Evolutionary conservation across 2,113 vertebrate species (phyloP).

Genomic region (Coracopsis vasa): DNA sequence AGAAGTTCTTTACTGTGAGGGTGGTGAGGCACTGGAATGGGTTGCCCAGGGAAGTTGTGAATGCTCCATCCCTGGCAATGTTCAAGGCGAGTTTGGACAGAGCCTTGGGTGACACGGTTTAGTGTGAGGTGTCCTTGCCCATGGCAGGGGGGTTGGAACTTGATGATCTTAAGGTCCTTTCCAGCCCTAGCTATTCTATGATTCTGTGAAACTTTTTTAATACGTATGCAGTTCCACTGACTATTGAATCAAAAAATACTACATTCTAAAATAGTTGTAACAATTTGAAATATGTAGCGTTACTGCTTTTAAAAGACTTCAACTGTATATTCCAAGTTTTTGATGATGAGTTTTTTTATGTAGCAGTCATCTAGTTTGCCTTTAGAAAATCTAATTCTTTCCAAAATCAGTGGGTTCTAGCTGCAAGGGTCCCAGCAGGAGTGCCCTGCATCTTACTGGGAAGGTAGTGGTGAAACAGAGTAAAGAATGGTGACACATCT

Average conservation of each 20-base stretch:
- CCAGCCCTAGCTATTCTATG: no score
- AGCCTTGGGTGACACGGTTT: no score
- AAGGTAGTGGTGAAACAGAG: neutral
- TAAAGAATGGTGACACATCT: neutral
- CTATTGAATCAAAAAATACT: neutral
- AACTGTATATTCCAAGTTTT: neutral
- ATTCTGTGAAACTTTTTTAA: neutral
- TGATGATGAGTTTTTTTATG: neutral
- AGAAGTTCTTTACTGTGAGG: no score
- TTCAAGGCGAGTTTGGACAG: no score
- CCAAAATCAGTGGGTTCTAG: neutral
- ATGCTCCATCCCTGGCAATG: no score
- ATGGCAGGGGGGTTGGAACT: no score
- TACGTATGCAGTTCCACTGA: neutral
- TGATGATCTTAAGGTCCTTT: no score
- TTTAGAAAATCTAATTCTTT: neutral
- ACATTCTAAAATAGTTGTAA: neutral
- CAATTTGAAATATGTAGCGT: accelerated
- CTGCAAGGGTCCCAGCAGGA: neutral
- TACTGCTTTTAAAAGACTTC: neutral
- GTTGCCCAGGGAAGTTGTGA: no score
- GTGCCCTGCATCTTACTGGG: neutral
- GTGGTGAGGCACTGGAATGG: no score
- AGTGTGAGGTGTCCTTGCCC: no score
- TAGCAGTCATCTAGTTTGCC: neutral